Evolutionary conservation across 2,888 invertebrate genomes (phyloP).

Genomic region (Ophion costatus): DNA sequence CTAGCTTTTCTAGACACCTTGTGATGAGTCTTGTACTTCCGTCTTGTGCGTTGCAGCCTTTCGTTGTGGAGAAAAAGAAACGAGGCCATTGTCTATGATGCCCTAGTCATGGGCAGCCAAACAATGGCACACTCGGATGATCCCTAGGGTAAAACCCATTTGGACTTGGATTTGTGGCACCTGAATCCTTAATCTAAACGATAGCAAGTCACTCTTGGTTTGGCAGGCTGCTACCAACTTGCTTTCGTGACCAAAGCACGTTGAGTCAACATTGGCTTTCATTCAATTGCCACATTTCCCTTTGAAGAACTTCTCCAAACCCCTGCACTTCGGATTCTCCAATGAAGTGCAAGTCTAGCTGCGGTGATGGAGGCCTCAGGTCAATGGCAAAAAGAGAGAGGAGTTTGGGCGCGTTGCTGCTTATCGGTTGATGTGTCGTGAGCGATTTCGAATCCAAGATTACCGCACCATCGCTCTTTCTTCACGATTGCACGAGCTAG

Average conservation of each 20-base stretch:
- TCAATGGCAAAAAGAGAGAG: slow-evolving; percentile 43
- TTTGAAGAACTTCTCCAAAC: neutral
- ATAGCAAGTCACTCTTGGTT: too few species aligned
- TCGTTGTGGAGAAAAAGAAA: neutral
- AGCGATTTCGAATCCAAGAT: slow-evolving; percentile 61
- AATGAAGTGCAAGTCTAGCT: slow-evolving; percentile 31
- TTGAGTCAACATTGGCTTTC: neutral
- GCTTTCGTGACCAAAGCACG: neutral
- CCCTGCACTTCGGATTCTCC: neutral
- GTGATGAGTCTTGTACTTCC: slow-evolving; percentile 56
- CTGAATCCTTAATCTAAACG: too few species aligned
- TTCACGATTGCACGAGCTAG: neutral
- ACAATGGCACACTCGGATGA: too few species aligned
- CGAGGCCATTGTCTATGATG: neutral
- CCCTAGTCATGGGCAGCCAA: too few species aligned
- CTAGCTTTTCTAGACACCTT: slow-evolving; percentile 51
- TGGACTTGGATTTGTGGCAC: too few species aligned
- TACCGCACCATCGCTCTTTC: neutral
- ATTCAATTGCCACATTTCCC: neutral
- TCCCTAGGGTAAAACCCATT: too few species aligned
- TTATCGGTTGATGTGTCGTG: slow-evolving; percentile 50
- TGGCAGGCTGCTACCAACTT: too few species aligned
- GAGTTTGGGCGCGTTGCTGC: slow-evolving; percentile 7
- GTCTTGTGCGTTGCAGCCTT: neutral
- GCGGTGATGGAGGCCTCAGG: slow-evolving; percentile 16